A percentile compares a stretch with the other conserved stretches of the same genome.
Conservation (phyloP, 2,797 vertebrate species). For the Acanthurus leucopareius region DNA sequence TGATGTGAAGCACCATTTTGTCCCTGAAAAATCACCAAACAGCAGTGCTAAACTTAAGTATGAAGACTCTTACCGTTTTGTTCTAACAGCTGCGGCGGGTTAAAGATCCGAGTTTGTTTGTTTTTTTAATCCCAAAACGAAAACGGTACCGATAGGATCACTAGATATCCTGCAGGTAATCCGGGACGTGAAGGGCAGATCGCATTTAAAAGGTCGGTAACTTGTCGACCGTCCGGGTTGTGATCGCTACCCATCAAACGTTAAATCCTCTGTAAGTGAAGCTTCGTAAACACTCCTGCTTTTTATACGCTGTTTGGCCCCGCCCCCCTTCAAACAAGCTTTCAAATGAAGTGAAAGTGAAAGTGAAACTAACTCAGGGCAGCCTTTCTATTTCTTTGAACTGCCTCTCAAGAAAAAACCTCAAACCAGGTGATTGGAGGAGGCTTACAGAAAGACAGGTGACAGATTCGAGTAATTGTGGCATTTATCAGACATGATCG, state of each 20-base stretch:
- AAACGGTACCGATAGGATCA: rapidly evolving
- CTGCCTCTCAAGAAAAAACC: no score
- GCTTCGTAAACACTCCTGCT: rapidly evolving
- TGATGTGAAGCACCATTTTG: neutral
- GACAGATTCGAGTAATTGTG: conserved; percentile 29
- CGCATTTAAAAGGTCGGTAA: neutral
- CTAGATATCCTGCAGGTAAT: conserved; percentile 18
- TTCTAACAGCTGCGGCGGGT: conserved; percentile 17
- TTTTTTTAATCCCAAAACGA: conserved; percentile 21
- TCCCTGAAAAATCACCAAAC: neutral
- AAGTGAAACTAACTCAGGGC: conserved; percentile 54
- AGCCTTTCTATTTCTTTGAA: no score
- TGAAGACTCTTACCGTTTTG: conserved; percentile 67
- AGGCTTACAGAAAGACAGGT: conserved; percentile 61
- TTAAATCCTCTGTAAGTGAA: neutral
- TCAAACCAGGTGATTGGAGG: conserved; percentile 43
- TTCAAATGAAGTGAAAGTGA: conserved; percentile 14
- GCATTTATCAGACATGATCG: neutral
- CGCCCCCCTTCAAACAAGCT: neutral
- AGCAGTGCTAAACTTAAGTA: rapidly evolving
- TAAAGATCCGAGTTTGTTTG: conserved; percentile 12
- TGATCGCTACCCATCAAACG: neutral
- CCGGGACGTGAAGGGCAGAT: neutral
- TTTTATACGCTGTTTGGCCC: neutral
- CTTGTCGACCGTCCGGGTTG: neutral